Base-by-base conservation (phyloP, 2,888 invertebrate genomes). In the Agrochola lota region DNA sequence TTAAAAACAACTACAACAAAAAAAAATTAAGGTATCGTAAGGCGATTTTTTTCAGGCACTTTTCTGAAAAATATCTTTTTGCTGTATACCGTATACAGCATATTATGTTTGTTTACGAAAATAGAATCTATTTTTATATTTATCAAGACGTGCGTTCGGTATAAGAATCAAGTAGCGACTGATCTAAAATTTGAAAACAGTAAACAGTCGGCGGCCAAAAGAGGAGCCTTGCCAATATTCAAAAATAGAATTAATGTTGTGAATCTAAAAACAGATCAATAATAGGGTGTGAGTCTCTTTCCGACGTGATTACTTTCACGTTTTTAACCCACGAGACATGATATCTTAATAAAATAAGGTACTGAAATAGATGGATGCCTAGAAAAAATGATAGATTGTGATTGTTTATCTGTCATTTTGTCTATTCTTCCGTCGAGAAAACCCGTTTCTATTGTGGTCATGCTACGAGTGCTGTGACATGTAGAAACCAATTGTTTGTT, bases 11-110 rank as follows among this genome's bases (percentile, higher is more conserved):
- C 2, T 6, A 75, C 52, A 59, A 85, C 9, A 59, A 70, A 84
- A 9, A n/a, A 77, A 43, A 30, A 62, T 71, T 87, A 88, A 79
- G 78, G 82, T 74, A 84, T 77, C 4, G 77, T 80, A 64, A 77
- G 57, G 73, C 91, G 90, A 90, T 89, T 92, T 90, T 93, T 94
- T 57, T 90, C 89, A 20, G 94, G 94, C 79, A 94, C 90, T 88
- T 95, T 95, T 88, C 88, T 92, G 77, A 90, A 94, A 86, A 93
- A 92, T 71, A 93, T 90, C 80, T 84, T 87, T 81, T 92, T 92
- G 95, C 95, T 94, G 95, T 94, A 94, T 91, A 78, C 87, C 84
- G 86, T 91, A 93, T 94, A 95, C 94, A 95, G 95, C 95, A 95
- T 95, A 94, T 89, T 94, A 94, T 88, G 72, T 76, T 84, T 81